Base-by-base conservation (phyloP, 1,140 invertebrate species). In the Acyrthosiphon pisum region DNA sequence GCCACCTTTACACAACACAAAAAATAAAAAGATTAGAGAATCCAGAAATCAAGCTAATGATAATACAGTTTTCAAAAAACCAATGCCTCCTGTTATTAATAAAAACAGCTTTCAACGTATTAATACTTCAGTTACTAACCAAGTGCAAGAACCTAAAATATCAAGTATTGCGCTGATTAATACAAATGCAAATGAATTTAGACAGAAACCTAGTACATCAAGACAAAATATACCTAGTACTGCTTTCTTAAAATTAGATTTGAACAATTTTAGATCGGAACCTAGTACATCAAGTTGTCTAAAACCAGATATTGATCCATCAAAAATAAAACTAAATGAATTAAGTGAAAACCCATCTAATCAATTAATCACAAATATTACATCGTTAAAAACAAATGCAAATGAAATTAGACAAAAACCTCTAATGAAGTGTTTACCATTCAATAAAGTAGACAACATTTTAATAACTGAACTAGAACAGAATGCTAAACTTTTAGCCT, bases 351-450 rank as follows among this genome's bases (percentile, higher is more conserved):
- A 44, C 41, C 53, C 89, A 46, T 91, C 60, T 22, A 22, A 20
- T 48, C 18, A 48, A 50, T 48, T 22, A 48, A 37, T 37, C 30
- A 9, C 2, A 53, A 83, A 83, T 83, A 83, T 23, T 37, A 83
- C 7, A 0, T 3, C 44, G 8, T 46, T 6, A 23, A 76, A 68
- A 48, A 26, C 20, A 92, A 83, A 76, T 23, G 7, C 4, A n/a
- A 46, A 46, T 92, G 46, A 84, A 37, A 48, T 81, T 26, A 83
- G 22, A 50, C 48, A 53, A 44, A 93, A 93, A 53, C 91, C 91
- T 50, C 9, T 84, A 2, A 86, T 86, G 81, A 93, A 56, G 37
- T 93, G 91, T 84, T 56, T 30, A 7, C 91, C 81, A 53, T 86
- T 86, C 22, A 50, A 83, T 18, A 93, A 93, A 84, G 6, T 41